Percentiles rank a stretch among this genome's conserved stretches.
These are phyloP conservation scores for Turnix velox DNA, from an alignment of 2,113 vertebrate species.

Conservation along the genomic window DNA sequence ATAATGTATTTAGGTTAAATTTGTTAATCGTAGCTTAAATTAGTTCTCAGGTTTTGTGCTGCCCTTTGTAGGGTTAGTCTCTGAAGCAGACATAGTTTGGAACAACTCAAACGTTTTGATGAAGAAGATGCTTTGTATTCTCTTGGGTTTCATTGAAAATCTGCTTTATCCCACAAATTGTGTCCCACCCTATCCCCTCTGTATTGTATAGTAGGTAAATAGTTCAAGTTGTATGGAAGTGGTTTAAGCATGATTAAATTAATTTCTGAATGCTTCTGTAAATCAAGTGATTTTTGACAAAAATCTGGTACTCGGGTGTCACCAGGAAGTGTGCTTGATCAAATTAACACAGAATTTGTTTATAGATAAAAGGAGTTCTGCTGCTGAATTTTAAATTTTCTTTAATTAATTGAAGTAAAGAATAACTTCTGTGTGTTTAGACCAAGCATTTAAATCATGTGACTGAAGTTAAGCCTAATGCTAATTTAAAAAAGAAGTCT, in stretches of 20 bases:
- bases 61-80: background rate
- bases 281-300: background rate
- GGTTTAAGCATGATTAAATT: background rate
- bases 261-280: background rate
- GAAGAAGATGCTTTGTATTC: background rate
- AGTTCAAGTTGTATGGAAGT: background rate
- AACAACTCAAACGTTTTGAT: background rate
- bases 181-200: accelerated
- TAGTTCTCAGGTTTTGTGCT: background rate
- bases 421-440: background rate
- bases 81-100: background rate
- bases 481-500: background rate
- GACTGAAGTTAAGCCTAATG: background rate
- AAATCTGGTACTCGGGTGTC: accelerated
- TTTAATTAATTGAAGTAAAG: background rate
- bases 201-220: background rate
- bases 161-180: background rate
- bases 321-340: background rate
- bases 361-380: background rate
- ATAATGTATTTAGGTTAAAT: background rate
- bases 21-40: background rate
- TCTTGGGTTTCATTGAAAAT: background rate
- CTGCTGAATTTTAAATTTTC: background rate
- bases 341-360: background rate
- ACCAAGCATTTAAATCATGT: background rate